phyloP scores from a whole-genome alignment of 2,797 vertebrate species.

The Rhodeus uyekii region DNA sequence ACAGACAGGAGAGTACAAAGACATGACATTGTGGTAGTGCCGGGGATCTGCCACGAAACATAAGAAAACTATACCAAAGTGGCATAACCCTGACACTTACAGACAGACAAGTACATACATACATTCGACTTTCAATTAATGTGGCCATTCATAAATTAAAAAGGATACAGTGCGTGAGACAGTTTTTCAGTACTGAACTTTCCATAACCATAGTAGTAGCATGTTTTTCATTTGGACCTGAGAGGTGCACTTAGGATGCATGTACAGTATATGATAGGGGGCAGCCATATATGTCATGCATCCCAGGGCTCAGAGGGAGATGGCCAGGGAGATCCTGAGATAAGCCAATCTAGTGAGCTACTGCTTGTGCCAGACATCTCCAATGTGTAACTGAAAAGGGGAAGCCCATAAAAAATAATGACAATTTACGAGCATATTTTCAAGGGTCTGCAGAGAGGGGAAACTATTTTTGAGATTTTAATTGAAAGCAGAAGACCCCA shows the following conservation, averaged over 20 bases:
- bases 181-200: background rate
- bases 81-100: no score
- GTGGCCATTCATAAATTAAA: no score
- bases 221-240: conserved; percentile 54
- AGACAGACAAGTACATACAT: no score
- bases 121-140: no score
- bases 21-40: no score
- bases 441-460: conserved; percentile 62
- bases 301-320: conserved; percentile 6
- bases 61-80: no score
- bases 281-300: conserved; percentile 66
- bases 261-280: conserved; percentile 45
- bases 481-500: conserved; percentile 59
- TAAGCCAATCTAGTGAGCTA: conserved; percentile 39
- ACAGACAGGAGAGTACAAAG: no score
- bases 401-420: conserved; percentile 76
- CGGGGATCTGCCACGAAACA: no score
- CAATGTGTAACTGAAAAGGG: conserved; percentile 67
- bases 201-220: conserved; percentile 7
- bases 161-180: no score
- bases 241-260: conserved; percentile 44
- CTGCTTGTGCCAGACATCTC: conserved; percentile 54
- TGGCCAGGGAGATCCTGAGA: conserved; percentile 18
- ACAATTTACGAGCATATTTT: conserved; percentile 70
- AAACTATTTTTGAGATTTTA: conserved; percentile 60